Evolutionary conservation across 2,797 vertebrate species (phyloP).

Genomic region (Triplophysa bombifrons): DNA sequence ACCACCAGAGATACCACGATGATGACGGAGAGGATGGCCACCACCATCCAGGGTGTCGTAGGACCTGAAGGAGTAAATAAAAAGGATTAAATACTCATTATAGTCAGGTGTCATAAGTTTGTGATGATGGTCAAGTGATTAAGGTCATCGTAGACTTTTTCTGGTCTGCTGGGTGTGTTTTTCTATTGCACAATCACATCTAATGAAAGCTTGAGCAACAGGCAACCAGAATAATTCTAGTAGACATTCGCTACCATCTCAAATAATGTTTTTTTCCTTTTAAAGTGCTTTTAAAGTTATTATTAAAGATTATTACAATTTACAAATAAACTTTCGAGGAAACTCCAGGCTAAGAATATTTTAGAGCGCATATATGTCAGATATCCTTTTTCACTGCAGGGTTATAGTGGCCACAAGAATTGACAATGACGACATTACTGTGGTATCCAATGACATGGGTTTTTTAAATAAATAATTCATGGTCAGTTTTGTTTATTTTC

Average conservation of each 20-base stretch:
- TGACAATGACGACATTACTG: too few relatives aligned
- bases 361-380: too few relatives aligned
- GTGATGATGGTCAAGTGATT: not conserved
- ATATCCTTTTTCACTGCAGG: too few relatives aligned
- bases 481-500: too few relatives aligned
- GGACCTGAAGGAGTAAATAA: constrained; percentile 54
- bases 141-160: not conserved
- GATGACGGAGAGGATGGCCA: constrained; percentile 75
- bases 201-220: constrained; percentile 6
- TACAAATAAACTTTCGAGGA: too few relatives aligned
- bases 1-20: constrained; percentile 75
- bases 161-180: not conserved
- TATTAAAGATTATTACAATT: too few relatives aligned
- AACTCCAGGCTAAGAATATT: too few relatives aligned
- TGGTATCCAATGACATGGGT: too few relatives aligned
- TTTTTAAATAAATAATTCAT: too few relatives aligned
- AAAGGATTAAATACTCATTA: not conserved
- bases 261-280: not conserved
- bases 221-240: constrained; percentile 2
- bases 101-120: not conserved
- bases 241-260: not conserved
- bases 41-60: constrained; percentile 72
- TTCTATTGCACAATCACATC: not conserved
- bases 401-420: too few relatives aligned
- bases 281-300: not conserved